A percentile compares a stretch with the other conserved stretches of the same genome.
These are phyloP conservation scores for Chouioia cunea DNA, from an alignment of 2,888 invertebrate species.

Conservation along the genomic window DNA sequence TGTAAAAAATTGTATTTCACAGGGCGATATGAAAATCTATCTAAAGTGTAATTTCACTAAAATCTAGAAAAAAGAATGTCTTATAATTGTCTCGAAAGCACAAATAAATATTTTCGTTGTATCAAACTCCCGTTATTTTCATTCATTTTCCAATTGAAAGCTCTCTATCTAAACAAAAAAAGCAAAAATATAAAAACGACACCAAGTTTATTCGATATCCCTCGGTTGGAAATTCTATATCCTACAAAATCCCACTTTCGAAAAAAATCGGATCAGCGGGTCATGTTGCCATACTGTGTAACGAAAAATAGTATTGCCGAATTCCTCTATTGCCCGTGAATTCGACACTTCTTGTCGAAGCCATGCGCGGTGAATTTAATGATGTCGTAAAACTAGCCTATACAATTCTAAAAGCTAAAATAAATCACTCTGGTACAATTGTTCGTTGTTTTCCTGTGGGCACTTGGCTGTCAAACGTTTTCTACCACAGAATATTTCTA, in stretches of 20 bases:
- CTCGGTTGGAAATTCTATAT: not conserved
- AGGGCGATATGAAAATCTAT: too few relatives aligned
- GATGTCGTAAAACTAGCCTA: conserved; percentile 21
- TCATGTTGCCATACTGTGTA: not conserved
- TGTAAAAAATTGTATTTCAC: too few relatives aligned
- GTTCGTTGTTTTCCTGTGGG: not conserved
- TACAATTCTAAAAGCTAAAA: conserved; percentile 3
- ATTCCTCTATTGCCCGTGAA: not conserved
- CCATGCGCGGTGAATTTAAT: conserved; percentile 11
- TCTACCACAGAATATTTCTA: not conserved
- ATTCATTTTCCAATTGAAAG: too few relatives aligned
- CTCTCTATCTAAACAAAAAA: too few relatives aligned
- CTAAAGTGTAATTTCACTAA: too few relatives aligned
- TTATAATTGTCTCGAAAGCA: too few relatives aligned
- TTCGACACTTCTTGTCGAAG: conserved; percentile 14
- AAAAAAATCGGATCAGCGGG: conserved; percentile 18
- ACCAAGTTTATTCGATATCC: too few relatives aligned
- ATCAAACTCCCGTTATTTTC: too few relatives aligned
- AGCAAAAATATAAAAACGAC: too few relatives aligned
- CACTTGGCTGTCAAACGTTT: not conserved
- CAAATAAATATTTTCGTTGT: too few relatives aligned
- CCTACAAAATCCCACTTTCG: not conserved
- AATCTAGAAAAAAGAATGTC: too few relatives aligned
- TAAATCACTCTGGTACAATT: conserved; percentile 11
- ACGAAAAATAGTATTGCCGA: not conserved